phyloP scores from a whole-genome alignment of 2,888 invertebrate species.

The Hedychridium roseum region DNA sequence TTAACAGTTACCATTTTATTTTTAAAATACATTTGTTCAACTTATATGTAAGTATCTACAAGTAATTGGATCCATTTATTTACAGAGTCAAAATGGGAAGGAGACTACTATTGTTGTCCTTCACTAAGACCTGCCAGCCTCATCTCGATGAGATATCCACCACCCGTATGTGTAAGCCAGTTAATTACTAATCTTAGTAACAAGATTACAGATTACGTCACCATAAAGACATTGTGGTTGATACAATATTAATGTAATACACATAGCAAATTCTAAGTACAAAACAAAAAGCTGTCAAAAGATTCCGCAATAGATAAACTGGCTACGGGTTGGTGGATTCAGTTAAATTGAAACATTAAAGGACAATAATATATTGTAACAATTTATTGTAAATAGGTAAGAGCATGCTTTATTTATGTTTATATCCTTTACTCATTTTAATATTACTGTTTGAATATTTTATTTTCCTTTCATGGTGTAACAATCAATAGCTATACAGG shows the following conservation, averaged over 20 bases:
- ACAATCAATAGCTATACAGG: too few relatives aligned
- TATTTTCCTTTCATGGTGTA: too few relatives aligned
- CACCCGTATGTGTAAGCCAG: constrained; percentile 50
- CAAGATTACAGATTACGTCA: constrained; percentile 20
- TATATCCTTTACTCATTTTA: neutral
- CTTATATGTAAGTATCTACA: too few relatives aligned
- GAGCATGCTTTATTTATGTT: constrained; percentile 9
- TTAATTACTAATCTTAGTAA: constrained; percentile 39
- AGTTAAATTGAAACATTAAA: constrained; percentile 45
- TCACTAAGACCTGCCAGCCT: constrained; percentile 63
- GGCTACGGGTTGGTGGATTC: constrained; percentile 48
- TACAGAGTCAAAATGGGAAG: constrained; percentile 64
- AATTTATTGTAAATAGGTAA: constrained; percentile 43
- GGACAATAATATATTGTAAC: constrained; percentile 47
- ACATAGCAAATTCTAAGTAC: constrained; percentile 19
- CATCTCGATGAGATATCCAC: constrained; percentile 57
- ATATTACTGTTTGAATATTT: neutral
- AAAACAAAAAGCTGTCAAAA: constrained; percentile 17
- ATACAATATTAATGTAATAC: constrained; percentile 19
- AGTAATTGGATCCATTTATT: constrained; percentile 9
- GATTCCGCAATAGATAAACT: constrained; percentile 17
- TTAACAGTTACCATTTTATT: too few relatives aligned
- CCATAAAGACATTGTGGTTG: constrained; percentile 14
- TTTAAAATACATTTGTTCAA: too few relatives aligned
- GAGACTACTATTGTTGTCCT: constrained; percentile 59